Evolutionary conservation across 2,888 invertebrate species (phyloP), one percentile per base, ranked within the genome.

Genomic region (Dolomedes plantarius): DNA sequence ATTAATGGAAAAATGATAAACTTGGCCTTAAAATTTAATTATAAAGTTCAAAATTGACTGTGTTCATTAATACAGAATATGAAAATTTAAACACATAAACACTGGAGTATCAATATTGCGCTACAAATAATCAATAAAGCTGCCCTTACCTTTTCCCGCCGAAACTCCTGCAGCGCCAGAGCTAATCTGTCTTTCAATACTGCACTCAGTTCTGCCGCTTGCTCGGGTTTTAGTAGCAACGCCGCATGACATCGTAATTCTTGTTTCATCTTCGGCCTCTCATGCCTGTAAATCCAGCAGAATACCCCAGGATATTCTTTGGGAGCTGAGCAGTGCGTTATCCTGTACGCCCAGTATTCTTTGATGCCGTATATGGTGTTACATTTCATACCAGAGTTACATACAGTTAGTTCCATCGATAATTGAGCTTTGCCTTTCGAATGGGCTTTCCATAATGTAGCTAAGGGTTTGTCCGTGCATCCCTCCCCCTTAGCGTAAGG

Each of bases 171-270:
- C 88, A 99, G 93, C 11, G 99, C 98, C 39, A 91, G 90, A 28
- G 91, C 90, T 7, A 93, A 90, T 87, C 91, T 91, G 90, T 96
- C 95, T 87, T 94, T 94, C 56, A 96, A 92, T 90, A 95, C 94
- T 0, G 46, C 73, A 6, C 88, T 88, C 81, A 89, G 46, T 41
- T 83, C 75, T 7, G 32, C 31, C 0, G 87, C 87, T 19, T 85
- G 73, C 90, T 95, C 94, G 81, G 98, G 97, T 87, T 96, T 97
- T 91, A 95, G 94, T 93, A 98, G 99, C 86, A 99, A 93, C 56
- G 98, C 98, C 28, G 99, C 99, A 92, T 99, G 99, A 91, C 99
- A 99, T 88, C 99, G 94, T 46, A 99, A 93, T 92, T 99, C 99
- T 90, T 98, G 98, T 91, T 98, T 97, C 89, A 99, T 93, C 90